Percentiles rank a stretch among this genome's conserved stretches.
Evolutionary conservation across 1,140 invertebrate genomes (phyloP).

Genomic region (Magallana gigas): DNA sequence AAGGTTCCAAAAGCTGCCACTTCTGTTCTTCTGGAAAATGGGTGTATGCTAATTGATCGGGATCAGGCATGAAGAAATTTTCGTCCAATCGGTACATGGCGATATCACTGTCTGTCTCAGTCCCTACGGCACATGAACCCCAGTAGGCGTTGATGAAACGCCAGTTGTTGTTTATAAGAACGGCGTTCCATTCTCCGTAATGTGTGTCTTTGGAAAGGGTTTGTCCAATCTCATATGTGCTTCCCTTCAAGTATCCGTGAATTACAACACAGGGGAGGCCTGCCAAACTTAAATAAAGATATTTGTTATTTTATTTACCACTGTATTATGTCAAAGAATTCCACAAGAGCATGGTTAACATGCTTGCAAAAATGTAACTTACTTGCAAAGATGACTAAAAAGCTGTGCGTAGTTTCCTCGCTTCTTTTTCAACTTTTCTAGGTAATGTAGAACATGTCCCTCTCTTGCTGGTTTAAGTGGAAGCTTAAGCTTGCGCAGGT

Average conservation of each 20-base stretch:
- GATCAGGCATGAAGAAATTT: conserved; percentile 81
- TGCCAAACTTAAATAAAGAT: conserved; percentile 60
- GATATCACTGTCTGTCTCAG: conserved; percentile 50
- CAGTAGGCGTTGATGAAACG: conserved; percentile 71
- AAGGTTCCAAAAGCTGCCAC: conserved; percentile 69
- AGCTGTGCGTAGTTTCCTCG: conserved; percentile 73
- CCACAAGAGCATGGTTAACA: too few relatives aligned
- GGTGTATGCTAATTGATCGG: conserved; percentile 80
- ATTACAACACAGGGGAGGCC: conserved; percentile 70
- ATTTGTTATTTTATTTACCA: not conserved
- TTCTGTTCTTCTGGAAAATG: conserved; percentile 80
- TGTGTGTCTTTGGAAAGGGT: conserved; percentile 62
- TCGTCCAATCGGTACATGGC: conserved; percentile 72
- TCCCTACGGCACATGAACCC: conserved; percentile 69
- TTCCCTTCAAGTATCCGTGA: conserved; percentile 70
- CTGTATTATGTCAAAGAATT: too few relatives aligned
- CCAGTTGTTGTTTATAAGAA: conserved; percentile 70
- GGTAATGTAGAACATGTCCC: conserved; percentile 63
- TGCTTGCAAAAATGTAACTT: conserved; percentile 26
- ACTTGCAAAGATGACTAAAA: conserved; percentile 73
- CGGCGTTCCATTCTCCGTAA: conserved; percentile 73
- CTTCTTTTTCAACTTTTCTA: conserved; percentile 69
- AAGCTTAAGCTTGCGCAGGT: conserved; percentile 55
- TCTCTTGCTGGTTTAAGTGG: conserved; percentile 54
- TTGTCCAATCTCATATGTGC: conserved; percentile 72